Evolutionary conservation across 2,797 vertebrate species (phyloP), one percentile per base, ranked within the genome.

Genomic region (Danio jaintianensis): DNA sequence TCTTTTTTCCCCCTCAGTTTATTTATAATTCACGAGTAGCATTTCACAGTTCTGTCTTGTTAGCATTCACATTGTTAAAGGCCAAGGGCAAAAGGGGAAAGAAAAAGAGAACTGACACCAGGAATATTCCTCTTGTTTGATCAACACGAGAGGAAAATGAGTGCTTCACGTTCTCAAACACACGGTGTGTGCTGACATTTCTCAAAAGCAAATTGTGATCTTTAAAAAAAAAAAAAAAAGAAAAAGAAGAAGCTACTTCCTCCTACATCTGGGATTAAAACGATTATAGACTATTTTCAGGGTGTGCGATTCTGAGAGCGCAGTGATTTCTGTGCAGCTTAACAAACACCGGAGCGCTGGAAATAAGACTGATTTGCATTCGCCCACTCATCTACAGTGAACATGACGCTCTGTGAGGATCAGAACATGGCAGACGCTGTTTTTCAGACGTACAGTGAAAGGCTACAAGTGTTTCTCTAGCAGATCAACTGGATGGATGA

Each of bases 211-310:
- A 85, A 86, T 68, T 85, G 76, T 82, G 71, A 82, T 84, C 80
- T 79, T 81, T 84, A 87, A 81, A 87, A 86, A 75, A 20, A 87
- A 81, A 87, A 86, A 75, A 20, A 29, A 29, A 29, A 29, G 29
- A 29, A 29, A 29, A 29, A 29, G 29, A 29, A 29, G 29, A 29
- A 29, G 38, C 79, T 67, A 70, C 64, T 83, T 86, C 76, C 82
- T 84, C 71, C 87, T 86, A 87, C 91, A 89, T 82, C 82, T 84
- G 75, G 89, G 86, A 91, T 91, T 91, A 88, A 83, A 87, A 89
- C 47, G 81, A 89, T 91, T 88, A 89, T 75, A 71, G 83, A 85
- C 88, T 91, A 82, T 90, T 89, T 86, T 85, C 83, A 47, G 83
- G 12, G 74, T 79, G 64, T 82, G 83, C 72, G 69, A 81, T 80